phyloP scores from a whole-genome alignment of 1,140 invertebrate species.

The Pseudomyrmex dendroicus region DNA sequence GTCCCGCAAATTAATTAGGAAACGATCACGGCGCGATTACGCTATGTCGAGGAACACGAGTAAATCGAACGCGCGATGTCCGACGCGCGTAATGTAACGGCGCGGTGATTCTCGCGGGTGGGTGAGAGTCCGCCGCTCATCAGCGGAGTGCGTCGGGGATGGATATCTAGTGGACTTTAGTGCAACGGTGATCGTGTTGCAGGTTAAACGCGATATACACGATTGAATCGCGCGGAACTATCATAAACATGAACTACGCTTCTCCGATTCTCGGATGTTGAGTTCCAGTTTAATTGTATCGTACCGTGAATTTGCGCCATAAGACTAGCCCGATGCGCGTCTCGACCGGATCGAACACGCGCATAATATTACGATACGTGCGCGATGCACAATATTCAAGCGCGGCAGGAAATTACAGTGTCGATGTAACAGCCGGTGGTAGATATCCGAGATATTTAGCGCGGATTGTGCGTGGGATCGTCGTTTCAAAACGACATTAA shows the following conservation, averaged over 20 bases:
- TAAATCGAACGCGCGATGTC: constrained; percentile 18
- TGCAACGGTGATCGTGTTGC: constrained; percentile 3
- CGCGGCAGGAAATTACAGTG: constrained; percentile 52
- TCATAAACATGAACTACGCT: constrained; percentile 38
- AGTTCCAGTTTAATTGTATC: constrained; percentile 44
- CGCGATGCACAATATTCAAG: constrained; percentile 26
- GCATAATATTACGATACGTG: constrained; percentile 47
- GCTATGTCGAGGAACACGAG: constrained; percentile 33
- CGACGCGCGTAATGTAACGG: background rate
- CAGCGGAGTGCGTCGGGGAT: background rate
- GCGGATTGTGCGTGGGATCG: background rate
- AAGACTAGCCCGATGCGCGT: constrained; percentile 14
- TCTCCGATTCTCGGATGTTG: background rate
- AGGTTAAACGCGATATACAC: background rate
- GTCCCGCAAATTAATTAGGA: constrained; percentile 54
- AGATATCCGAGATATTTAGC: constrained; percentile 47
- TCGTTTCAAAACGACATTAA: background rate
- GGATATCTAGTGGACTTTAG: constrained; percentile 18
- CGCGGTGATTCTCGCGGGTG: constrained; percentile 24
- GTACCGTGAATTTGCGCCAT: background rate
- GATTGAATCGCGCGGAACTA: constrained; percentile 20
- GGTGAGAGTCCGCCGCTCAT: background rate
- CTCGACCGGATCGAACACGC: constrained; percentile 18
- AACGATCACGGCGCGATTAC: constrained; percentile 47
- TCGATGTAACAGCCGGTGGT: constrained; percentile 38